A percentile compares a stretch with the other conserved stretches of the same genome.
These are phyloP conservation scores for Trachythela sp. DNA, from an alignment of 64 coral and sea anemone species.

Conservation along the genomic window DNA sequence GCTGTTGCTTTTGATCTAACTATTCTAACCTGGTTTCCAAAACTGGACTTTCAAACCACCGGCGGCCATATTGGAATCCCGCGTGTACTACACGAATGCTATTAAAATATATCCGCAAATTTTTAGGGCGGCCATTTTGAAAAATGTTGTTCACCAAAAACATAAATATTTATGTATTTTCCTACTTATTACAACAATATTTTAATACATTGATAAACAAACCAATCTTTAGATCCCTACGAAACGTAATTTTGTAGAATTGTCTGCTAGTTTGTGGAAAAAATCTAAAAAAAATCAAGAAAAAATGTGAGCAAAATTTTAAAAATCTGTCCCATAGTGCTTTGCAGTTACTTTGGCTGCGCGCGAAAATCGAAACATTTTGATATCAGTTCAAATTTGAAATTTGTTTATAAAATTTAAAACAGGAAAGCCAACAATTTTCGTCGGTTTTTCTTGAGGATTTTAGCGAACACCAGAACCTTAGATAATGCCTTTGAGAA, in stretches of 20 bases:
- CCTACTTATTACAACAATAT: background rate
- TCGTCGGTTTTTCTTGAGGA: background rate
- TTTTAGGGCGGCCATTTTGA: background rate
- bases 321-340: background rate
- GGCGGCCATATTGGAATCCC: background rate
- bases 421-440: background rate
- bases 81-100: background rate
- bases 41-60: slow-evolving; percentile 52
- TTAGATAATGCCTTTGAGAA: background rate
- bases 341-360: background rate
- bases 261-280: too few species aligned
- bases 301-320: background rate
- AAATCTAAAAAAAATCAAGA: background rate
- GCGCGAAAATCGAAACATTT: slow-evolving; percentile 10
- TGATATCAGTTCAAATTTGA: background rate
- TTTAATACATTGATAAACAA: background rate
- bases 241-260: background rate
- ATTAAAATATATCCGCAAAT: background rate
- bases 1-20: background rate
- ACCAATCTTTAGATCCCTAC: background rate
- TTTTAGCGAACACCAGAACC: background rate
- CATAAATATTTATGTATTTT: background rate
- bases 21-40: slow-evolving; percentile 60
- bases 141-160: background rate
- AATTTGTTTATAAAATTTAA: background rate